These are phyloP conservation scores for Apogon hyalosoma DNA, from an alignment of 2,797 vertebrate genomes.

Conservation along the genomic window DNA sequence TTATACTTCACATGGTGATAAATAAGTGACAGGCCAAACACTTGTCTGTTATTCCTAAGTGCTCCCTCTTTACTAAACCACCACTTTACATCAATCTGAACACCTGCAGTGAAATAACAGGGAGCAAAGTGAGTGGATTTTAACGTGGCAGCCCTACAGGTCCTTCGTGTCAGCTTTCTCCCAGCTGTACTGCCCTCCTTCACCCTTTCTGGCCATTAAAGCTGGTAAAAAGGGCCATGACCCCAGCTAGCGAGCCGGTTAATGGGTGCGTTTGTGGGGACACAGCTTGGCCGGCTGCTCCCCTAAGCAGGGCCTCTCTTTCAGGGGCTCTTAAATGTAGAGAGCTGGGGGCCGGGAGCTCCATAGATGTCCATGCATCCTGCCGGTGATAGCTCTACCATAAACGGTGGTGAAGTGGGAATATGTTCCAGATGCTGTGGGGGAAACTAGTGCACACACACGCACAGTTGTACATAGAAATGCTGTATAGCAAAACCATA, in stretches of 20 bases:
- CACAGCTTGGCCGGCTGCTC: constrained; percentile 29
- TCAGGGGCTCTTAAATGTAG: constrained; percentile 62
- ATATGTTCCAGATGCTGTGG: constrained; percentile 80
- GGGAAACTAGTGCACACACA: constrained; percentile 37
- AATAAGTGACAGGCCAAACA: neutral
- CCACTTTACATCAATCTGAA: constrained; percentile 25
- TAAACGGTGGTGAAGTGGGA: constrained; percentile 74
- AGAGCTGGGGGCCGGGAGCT: constrained; percentile 48
- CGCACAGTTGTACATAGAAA: constrained; percentile 25
- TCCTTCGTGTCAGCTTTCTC: constrained; percentile 53
- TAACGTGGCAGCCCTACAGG: constrained; percentile 51
- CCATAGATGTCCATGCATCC: constrained; percentile 75
- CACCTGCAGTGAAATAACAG: constrained; percentile 49
- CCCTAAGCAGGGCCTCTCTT: constrained; percentile 66
- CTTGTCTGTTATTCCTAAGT: constrained; percentile 12
- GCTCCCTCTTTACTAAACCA: neutral
- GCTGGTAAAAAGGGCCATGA: constrained; percentile 67
- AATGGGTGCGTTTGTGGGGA: constrained; percentile 63
- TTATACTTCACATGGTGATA: neutral
- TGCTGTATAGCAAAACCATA: constrained; percentile 10
- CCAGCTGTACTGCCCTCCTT: constrained; percentile 15
- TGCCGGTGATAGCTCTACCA: constrained; percentile 72
- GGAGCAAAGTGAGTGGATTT: constrained; percentile 37
- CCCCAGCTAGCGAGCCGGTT: constrained; percentile 49
- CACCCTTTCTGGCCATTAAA: constrained; percentile 41